These are phyloP conservation scores for Lemur catta DNA, from an alignment of 2,797 vertebrate species.

Conservation along the genomic window DNA sequence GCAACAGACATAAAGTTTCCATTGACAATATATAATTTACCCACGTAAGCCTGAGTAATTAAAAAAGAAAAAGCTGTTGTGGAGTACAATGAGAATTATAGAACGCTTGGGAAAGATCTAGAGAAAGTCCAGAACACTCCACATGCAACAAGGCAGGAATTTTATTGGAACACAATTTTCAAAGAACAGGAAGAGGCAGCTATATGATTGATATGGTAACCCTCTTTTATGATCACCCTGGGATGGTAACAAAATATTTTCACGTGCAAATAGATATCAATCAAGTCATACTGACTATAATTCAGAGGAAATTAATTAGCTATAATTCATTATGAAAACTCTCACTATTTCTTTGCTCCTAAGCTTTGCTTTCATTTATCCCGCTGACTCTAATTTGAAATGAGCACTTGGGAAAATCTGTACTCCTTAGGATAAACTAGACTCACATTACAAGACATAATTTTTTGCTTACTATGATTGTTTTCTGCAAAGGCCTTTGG, in stretches of 20 bases:
- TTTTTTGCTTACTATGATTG: constrained; percentile 20
- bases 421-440: background rate
- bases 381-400: constrained; percentile 35
- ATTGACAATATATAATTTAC: background rate
- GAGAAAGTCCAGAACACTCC: background rate
- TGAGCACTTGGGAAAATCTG: background rate
- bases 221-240: background rate
- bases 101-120: background rate
- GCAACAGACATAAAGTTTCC: background rate
- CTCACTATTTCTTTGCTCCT: background rate
- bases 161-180: background rate
- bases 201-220: background rate
- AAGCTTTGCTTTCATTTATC: constrained; percentile 9
- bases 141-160: background rate
- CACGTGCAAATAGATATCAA: background rate
- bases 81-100: background rate
- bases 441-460: background rate
- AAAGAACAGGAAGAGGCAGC: background rate
- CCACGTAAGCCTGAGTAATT: background rate
- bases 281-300: background rate
- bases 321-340: background rate
- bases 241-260: background rate
- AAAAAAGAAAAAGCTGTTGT: background rate
- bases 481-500: constrained; percentile 16
- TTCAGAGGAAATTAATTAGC: background rate